A percentile compares a stretch with the other conserved stretches of the same genome.
Conservation (phyloP, 92 coral and sea anemone genomes). For the Umimayanthus kanabou region DNA sequence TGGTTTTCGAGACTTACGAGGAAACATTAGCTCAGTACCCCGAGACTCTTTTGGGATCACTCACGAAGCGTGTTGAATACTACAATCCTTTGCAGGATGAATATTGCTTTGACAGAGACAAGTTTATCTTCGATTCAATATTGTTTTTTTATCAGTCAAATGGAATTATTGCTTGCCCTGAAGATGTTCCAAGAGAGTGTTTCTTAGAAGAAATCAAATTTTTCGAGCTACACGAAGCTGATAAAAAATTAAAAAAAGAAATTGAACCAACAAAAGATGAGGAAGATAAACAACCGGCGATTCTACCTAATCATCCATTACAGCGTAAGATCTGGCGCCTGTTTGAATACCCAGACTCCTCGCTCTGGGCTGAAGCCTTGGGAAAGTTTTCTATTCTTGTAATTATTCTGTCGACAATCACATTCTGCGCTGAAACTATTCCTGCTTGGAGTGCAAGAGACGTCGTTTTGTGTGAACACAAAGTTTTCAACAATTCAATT, state of each 20-base stretch:
- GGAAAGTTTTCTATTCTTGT: constrained; percentile 74
- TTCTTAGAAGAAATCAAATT: constrained; percentile 87
- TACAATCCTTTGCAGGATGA: constrained; percentile 75
- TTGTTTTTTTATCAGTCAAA: constrained; percentile 93
- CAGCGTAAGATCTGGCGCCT: constrained; percentile 74
- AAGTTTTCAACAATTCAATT: constrained; percentile 8
- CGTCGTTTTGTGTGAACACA: constrained; percentile 34
- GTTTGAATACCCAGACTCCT: constrained; percentile 83
- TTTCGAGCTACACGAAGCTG: constrained; percentile 88
- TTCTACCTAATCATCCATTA: constrained; percentile 51
- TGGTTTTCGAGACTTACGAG: constrained; percentile 90
- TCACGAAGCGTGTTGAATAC: constrained; percentile 69
- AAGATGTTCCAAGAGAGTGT: constrained; percentile 81
- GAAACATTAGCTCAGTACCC: constrained; percentile 92
- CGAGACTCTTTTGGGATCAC: constrained; percentile 84
- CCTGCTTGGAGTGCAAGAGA: constrained; percentile 46
- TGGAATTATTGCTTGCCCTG: constrained; percentile 93
- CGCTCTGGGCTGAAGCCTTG: constrained; percentile 64
- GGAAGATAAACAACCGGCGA: not conserved
- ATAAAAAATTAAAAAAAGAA: constrained; percentile 69
- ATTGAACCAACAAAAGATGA: constrained; percentile 56
- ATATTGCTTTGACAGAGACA: constrained; percentile 89
- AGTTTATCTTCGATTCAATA: constrained; percentile 83
- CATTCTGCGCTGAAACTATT: constrained; percentile 84
- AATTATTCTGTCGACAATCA: constrained; percentile 74